phyloP scores from a whole-genome alignment of 2,113 vertebrate genomes.

The Chlamydotis undulata region DNA sequence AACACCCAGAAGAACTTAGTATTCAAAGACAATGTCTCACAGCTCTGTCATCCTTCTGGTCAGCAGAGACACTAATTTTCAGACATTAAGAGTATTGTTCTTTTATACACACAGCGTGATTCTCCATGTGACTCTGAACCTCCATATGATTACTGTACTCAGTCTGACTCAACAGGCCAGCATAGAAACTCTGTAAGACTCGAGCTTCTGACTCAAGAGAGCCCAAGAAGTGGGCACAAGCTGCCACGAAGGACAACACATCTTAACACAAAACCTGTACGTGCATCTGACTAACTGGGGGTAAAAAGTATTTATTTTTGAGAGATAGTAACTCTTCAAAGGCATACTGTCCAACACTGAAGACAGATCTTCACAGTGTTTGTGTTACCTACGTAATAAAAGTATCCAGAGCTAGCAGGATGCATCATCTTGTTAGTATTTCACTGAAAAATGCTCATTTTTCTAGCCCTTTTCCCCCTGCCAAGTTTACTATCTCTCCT shows the following conservation, averaged over 20 bases:
- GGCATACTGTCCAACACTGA: background rate
- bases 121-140: constrained; percentile 1
- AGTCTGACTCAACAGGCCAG: background rate
- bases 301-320: background rate
- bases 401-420: background rate
- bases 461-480: background rate
- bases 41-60: constrained; percentile 1
- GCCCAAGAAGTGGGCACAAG: background rate
- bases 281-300: background rate
- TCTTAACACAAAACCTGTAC: background rate
- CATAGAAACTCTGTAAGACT: background rate
- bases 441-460: background rate
- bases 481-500: background rate
- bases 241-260: background rate
- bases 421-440: background rate
- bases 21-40: constrained; percentile 27
- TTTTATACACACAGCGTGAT: background rate
- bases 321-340: background rate
- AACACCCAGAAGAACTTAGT: background rate
- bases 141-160: background rate
- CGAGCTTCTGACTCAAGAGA: background rate
- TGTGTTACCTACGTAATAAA: background rate
- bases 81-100: constrained; percentile 36
- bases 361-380: background rate
- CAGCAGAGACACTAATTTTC: background rate